Base-by-base conservation (phyloP, 1,140 invertebrate genomes). In the Phocides pigmalion region DNA sequence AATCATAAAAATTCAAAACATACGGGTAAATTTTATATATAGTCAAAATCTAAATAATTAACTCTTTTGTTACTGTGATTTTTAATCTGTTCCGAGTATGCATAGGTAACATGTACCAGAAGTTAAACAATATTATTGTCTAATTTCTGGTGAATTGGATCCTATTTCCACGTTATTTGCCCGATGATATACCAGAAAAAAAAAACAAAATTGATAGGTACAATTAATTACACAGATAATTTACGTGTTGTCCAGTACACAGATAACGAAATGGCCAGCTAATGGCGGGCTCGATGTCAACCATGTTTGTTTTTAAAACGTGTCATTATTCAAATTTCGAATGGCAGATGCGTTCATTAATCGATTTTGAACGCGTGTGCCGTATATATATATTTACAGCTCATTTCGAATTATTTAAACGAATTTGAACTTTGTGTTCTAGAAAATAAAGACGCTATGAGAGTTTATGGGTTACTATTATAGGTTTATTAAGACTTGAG, bases 261-360 rank as follows among this genome's bases (percentile, higher is more conserved):
- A 81, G 82, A 84, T 84, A 84, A 51, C 74, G 69, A 74, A 76
- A 74, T 72, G 68, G 67, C 74, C 59, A 54, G 50, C 75, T 87
- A 87, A 89, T 85, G 73, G 81, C 68, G 39, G 75, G 77, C 68
- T 80, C 66, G 65, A 51, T 82, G 76, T 78, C 81, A 79, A 74
- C 79, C 74, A 71, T 85, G 82, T 89, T 82, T 87, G 82, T 84
- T 83, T 88, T 85, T 81, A 71, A 82, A 85, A 87, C 78, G 76
- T 79, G 81, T 87, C 82, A 87, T 89, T 89, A 89, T 86, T 89
- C 74, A 87, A 89, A 89, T 87, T 87, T 87, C 64, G 82, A 84
- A 87, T 74, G 76, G 84, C 86, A 89, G 84, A 89, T 87, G 84
- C 80, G 81, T 82, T 76, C 74, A 79, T 79, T 87, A 89, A 87